Base-by-base conservation (phyloP, 2,113 vertebrate species). In the Philantomba maxwellii region DNA sequence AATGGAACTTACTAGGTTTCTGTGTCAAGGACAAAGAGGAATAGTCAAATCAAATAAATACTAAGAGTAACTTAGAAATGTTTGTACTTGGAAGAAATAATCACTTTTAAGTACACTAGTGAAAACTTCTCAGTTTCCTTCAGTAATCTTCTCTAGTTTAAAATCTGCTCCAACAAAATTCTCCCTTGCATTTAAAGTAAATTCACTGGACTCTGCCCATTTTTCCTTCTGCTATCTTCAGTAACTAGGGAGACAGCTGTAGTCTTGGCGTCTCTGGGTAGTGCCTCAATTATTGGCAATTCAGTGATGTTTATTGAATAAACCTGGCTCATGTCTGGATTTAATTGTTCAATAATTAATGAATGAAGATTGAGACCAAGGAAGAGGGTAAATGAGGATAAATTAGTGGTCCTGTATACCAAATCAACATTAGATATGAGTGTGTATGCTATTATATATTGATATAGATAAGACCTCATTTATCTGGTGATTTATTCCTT, bases 311-410 rank as follows among this genome's bases (percentile, higher is more conserved):
- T 95, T 51, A 78, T 5, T 53, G 66, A 75, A 62, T 28, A 87
- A 66, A 88, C 9, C 25, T 77, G 64, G 23, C n/a, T 88, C 36
- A 39, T 30, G 14, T 92, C 55, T 83, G 64, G 47, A 13, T 43
- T 87, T 92, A 81, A 58, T 43, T 81, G 58, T 12, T 94, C 16
- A 12, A 58, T 92, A 78, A 96, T 82, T 73, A 94, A 94, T 89
- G 28, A 89, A 81, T 83, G 23, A 94, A 66, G 39, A 85, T 14
- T 84, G 77, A 28, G 39, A 85, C 26, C 49, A 87, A 86, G 11
- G n/a, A 96, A 90, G 21, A 55, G 26, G 43, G 49, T 70, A 73
- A 83, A 73, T 92, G n/a, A 88, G 17, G 7, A 89, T 10, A 15
- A 91, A 53, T 87, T 89, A 43, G 28, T 85, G 53, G 12, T 57